Evolutionary conservation across 1,140 invertebrate genomes (phyloP), one percentile per base, ranked within the genome.

Genomic region (Acromyrmex charruanus): DNA sequence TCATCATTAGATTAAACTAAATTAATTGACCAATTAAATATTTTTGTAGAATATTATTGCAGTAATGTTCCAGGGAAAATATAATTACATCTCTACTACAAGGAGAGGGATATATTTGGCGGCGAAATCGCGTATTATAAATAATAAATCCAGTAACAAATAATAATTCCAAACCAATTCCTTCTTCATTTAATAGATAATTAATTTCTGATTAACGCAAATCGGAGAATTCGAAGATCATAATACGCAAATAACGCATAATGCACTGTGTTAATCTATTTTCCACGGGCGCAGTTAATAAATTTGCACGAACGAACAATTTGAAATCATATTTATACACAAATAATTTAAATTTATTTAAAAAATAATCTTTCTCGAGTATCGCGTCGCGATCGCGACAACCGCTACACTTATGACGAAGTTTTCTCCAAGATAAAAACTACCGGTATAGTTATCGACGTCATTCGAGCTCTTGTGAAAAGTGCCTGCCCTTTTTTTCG

Each of bases 111-210:
- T 75, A 25, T 59, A 61, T 61, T 75, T 3, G 2, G 2, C 16
- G 14, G 39, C 25, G 25, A 72, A 59, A 72, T 51, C 55, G 18
- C 18, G 5, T 28, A 18, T 18, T 9, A 61, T 18, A 39, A 72
- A 81, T 49, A 63, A 84, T 39, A 82, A 82, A 61, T 51, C 39
- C 39, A 25, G 28, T 51, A 51, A 80, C 51, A 69, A 80, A 84
- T 75, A 59, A 59, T 49, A 51, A 75, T 51, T 49, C 58, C 55
- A 14, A 28, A 49, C 55, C 39, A 74, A 44, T 49, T 79, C 12
- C 59, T 66, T 39, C 49, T 53, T 85, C 25, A 77, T 55, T 85
- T 66, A 66, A 66, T 79, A 85, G 74, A 79, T 85, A 85, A 85
- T 85, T 85, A 85, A 53, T 77, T 79, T 66, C 61, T 63, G 55